Evolutionary conservation across 2,797 vertebrate species (phyloP).

Genomic region (Paedocypris micromegethes): DNA sequence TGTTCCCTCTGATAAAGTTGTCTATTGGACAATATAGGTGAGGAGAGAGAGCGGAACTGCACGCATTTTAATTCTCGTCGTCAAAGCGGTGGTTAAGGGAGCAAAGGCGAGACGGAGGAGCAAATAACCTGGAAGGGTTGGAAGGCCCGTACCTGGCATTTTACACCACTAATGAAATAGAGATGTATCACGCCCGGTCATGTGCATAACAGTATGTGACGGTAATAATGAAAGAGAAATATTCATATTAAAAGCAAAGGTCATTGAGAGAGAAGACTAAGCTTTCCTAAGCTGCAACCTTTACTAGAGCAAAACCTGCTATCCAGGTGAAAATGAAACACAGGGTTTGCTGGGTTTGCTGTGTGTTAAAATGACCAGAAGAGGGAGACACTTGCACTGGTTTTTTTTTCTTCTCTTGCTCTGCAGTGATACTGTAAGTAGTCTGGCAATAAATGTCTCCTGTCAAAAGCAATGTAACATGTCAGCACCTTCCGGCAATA

Average conservation of each 20-base stretch:
- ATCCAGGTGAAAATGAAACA: constrained; percentile 61
- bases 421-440: not conserved
- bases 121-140: constrained; percentile 59
- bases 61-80: constrained; percentile 91
- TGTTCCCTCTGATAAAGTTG: constrained; percentile 97
- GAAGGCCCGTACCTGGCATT: constrained; percentile 78
- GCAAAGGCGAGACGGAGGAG: constrained; percentile 21
- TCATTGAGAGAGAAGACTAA: constrained; percentile 86
- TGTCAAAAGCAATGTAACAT: no score
- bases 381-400: constrained; percentile 45
- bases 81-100: constrained; percentile 62
- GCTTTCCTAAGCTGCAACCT: constrained; percentile 92
- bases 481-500: no score
- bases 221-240: constrained; percentile 88
- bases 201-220: constrained; percentile 82
- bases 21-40: constrained; percentile 78
- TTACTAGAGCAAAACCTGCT: constrained; percentile 78
- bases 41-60: constrained; percentile 64
- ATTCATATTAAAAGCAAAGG: constrained; percentile 99
- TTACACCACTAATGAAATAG: constrained; percentile 86
- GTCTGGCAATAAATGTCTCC: no score
- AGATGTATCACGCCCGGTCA: constrained; percentile 80
- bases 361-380: constrained; percentile 48
- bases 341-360: constrained; percentile 49
- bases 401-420: not conserved